Percentiles rank a stretch among this genome's conserved stretches.
These are phyloP conservation scores for Lanius collurio DNA, from an alignment of 2,113 vertebrate species.

Conservation along the genomic window DNA sequence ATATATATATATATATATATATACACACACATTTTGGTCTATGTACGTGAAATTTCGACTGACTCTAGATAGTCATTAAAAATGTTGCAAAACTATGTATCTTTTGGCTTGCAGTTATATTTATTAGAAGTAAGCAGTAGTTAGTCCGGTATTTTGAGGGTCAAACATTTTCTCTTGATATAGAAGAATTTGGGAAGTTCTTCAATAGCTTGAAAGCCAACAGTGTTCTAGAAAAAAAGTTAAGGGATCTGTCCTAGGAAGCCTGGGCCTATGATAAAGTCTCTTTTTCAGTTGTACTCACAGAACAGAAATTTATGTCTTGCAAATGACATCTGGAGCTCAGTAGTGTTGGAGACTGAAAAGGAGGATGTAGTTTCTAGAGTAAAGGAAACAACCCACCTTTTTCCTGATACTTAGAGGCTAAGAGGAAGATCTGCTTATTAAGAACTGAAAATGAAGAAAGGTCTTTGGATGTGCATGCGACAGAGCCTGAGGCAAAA, in stretches of 20 bases:
- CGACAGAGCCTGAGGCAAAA: background rate
- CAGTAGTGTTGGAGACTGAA: background rate
- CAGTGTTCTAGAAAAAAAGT: background rate
- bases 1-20: background rate
- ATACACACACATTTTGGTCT: background rate
- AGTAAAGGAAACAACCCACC: background rate
- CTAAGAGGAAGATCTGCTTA: background rate
- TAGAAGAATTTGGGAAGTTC: background rate
- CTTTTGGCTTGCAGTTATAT: background rate
- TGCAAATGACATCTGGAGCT: background rate
- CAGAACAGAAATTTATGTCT: background rate
- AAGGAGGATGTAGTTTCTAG: background rate
- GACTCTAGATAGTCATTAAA: background rate
- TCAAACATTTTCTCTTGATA: background rate
- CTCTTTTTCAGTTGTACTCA: background rate
- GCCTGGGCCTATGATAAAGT: background rate
- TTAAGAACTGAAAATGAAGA: background rate
- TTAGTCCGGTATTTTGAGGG: background rate
- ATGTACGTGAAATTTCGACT: background rate
- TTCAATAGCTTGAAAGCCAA: background rate
- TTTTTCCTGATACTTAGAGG: background rate
- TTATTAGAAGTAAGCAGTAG: background rate
- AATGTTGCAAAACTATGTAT: background rate
- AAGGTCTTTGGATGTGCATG: background rate
- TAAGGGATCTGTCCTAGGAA: background rate